Evolutionary conservation across 2,888 invertebrate genomes (phyloP).

Genomic region (Drosophila hamatofila): DNA sequence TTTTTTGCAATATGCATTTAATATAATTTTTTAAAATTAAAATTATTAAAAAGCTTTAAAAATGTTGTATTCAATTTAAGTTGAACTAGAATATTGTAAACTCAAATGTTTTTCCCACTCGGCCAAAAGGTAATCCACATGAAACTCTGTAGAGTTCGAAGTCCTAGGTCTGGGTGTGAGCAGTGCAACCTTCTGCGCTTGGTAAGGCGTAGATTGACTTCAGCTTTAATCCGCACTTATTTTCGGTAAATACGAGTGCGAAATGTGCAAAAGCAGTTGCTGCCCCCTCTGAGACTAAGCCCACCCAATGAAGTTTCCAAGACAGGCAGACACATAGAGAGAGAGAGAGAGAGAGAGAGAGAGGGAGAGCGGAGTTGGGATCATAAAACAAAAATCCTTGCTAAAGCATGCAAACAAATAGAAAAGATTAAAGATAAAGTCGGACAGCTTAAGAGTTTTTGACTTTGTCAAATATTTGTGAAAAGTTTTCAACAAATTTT

Average conservation of each 20-base stretch:
- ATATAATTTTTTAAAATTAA: neutral
- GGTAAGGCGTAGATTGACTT: constrained; percentile 68
- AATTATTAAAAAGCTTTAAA: too few relatives aligned
- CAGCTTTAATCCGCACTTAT: constrained; percentile 62
- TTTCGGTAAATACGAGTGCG: constrained; percentile 67
- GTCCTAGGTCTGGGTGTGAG: neutral
- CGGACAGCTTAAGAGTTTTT: constrained; percentile 66
- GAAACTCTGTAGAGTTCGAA: neutral
- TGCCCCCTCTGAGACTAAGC: constrained; percentile 38
- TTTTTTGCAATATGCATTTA: too few relatives aligned
- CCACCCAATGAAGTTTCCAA: neutral
- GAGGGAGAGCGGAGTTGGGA: constrained; percentile 26
- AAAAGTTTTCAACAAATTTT: constrained; percentile 66
- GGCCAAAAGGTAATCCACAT: neutral
- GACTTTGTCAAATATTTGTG: constrained; percentile 83
- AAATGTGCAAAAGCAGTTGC: constrained; percentile 45
- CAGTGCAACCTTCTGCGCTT: neutral
- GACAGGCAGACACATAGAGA: neutral
- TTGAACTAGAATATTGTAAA: neutral
- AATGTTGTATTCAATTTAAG: neutral
- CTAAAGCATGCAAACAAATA: constrained; percentile 80
- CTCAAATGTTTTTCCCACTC: neutral
- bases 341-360: neutral
- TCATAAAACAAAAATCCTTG: constrained; percentile 72
- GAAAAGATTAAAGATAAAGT: constrained; percentile 65